Conservation (phyloP, 2,113 vertebrate species). For the Scatophagus argus region DNA sequence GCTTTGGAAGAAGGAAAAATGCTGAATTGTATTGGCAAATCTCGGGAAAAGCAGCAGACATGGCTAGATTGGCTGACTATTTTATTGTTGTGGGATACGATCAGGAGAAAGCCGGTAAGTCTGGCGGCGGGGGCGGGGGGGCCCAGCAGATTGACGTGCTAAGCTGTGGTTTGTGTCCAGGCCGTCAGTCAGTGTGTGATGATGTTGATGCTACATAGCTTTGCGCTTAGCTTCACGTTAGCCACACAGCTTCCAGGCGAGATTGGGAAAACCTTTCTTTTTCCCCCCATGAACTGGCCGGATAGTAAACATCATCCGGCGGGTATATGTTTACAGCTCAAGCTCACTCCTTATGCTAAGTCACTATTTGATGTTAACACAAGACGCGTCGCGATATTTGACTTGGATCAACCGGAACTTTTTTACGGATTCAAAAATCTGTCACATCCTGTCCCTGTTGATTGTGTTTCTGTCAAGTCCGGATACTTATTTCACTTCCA, state of each 20-base stretch:
- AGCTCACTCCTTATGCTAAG: not conserved
- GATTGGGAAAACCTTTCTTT: slow-evolving; percentile 39
- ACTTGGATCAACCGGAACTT: slow-evolving; percentile 63
- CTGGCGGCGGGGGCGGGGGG: not conserved
- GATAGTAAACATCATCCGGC: not conserved
- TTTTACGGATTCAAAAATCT: slow-evolving; percentile 58
- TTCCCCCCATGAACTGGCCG: slow-evolving; percentile 1
- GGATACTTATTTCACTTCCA: not conserved
- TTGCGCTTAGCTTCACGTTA: slow-evolving; percentile 66
- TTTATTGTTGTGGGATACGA: slow-evolving; percentile 96
- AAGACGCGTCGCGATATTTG: slow-evolving; percentile 10
- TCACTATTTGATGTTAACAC: not conserved
- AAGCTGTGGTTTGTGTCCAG: slow-evolving; percentile 68
- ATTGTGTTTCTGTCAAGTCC: slow-evolving; percentile 28
- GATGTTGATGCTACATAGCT: slow-evolving; percentile 77
- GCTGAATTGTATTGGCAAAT: slow-evolving; percentile 88
- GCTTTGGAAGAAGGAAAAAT: slow-evolving; percentile 90
- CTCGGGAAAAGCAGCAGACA: slow-evolving; percentile 85
- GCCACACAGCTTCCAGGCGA: slow-evolving; percentile 66
- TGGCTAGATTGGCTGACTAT: slow-evolving; percentile 96
- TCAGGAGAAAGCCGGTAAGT: slow-evolving; percentile 94
- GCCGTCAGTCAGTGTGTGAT: slow-evolving; percentile 74
- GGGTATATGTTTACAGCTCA: not conserved
- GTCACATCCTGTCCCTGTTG: slow-evolving; percentile 75
- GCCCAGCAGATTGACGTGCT: slow-evolving; percentile 16